These are phyloP conservation scores for Leptinotarsa undecemlineata DNA, from an alignment of 1,140 invertebrate species.

Conservation along the genomic window DNA sequence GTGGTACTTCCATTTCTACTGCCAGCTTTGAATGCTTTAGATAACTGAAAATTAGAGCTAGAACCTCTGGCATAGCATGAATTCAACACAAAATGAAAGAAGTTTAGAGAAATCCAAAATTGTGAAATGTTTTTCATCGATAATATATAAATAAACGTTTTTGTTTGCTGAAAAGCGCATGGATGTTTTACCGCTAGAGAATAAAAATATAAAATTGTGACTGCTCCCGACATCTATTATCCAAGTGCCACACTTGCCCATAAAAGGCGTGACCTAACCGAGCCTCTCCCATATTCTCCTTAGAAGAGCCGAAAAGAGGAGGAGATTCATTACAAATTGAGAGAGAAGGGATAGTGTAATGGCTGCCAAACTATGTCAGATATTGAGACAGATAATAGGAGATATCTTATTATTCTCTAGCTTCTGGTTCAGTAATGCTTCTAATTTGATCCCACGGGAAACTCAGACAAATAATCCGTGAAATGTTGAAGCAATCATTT, in stretches of 20 bases:
- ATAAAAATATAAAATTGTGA: background rate
- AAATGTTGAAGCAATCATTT: constrained; percentile 20
- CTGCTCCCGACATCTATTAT: constrained; percentile 29
- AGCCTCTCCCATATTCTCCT: constrained; percentile 20
- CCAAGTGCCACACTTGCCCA: constrained; percentile 13
- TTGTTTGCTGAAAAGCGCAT: too few relatives aligned
- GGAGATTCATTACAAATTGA: constrained; percentile 43
- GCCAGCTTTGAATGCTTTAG: too few relatives aligned
- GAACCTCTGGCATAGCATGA: too few relatives aligned
- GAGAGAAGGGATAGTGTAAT: constrained; percentile 51
- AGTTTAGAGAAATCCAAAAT: too few relatives aligned
- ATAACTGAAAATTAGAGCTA: too few relatives aligned
- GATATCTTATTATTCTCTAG: constrained; percentile 54
- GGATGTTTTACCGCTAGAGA: too few relatives aligned
- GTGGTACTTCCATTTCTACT: too few relatives aligned
- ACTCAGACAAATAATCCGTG: constrained; percentile 15
- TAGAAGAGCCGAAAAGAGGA: constrained; percentile 22
- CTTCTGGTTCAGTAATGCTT: constrained; percentile 53
- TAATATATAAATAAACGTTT: too few relatives aligned
- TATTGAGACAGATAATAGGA: constrained; percentile 53
- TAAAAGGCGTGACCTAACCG: constrained; percentile 18
- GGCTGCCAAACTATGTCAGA: constrained; percentile 52
- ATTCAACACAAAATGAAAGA: too few relatives aligned
- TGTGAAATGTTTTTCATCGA: too few relatives aligned
- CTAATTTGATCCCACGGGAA: constrained; percentile 55